phyloP scores from a whole-genome alignment of 2,113 vertebrate genomes.

The Balaeniceps rex region DNA sequence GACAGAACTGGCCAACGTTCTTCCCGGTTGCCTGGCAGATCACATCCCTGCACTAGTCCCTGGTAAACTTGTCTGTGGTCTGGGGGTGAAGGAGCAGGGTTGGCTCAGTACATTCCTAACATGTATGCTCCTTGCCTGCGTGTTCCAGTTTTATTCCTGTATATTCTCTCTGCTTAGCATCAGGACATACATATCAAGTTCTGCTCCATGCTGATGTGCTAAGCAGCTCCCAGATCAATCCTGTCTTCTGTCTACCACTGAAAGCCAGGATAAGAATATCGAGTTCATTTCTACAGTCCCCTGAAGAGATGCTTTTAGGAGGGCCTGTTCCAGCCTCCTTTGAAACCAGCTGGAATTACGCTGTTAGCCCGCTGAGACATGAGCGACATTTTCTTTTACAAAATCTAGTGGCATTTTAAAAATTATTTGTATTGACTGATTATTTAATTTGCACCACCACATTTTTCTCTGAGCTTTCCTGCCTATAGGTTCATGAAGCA shows the following conservation, averaged over 20 bases:
- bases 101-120: not conserved
- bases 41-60: constrained; percentile 85
- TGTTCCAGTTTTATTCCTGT: not conserved
- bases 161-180: not conserved
- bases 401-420: not conserved
- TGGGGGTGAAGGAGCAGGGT: not conserved
- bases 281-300: not conserved
- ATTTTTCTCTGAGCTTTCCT: not conserved
- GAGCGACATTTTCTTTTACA: not conserved
- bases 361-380: not conserved
- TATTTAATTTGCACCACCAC: not conserved
- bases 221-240: not conserved
- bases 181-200: not conserved
- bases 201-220: not conserved
- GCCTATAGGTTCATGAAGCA: not conserved
- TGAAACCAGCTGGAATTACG: not conserved
- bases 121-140: rapidly evolving
- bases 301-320: not conserved
- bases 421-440: not conserved
- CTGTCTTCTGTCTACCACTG: not conserved
- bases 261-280: not conserved
- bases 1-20: constrained; percentile 81
- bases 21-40: constrained; percentile 84
- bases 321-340: not conserved
- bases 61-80: constrained; percentile 66